Percentiles rank a stretch among this genome's conserved stretches.
Evolutionary conservation across 2,888 invertebrate genomes (phyloP).

Genomic region (Choreutis nemorana): DNA sequence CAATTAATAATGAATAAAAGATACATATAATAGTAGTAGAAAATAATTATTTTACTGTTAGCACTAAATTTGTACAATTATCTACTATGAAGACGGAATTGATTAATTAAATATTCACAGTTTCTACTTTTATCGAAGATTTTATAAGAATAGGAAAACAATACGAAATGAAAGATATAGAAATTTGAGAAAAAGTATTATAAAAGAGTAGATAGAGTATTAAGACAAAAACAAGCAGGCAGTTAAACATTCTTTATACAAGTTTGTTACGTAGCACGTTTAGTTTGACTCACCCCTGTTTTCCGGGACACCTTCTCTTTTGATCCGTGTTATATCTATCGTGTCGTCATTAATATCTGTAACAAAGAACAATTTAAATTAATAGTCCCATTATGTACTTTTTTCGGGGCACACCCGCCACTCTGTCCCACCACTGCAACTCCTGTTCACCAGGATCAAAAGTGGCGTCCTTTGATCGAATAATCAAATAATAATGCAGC

Average conservation of each 20-base stretch:
- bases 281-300: constrained; percentile 50
- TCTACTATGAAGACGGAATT: not conserved
- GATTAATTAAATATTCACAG: too few species aligned
- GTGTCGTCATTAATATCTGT: constrained; percentile 44
- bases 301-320: constrained; percentile 55
- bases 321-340: constrained; percentile 52
- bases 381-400: too few species aligned
- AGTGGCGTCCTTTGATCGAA: too few species aligned
- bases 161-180: constrained; percentile 6
- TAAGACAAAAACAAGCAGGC: constrained; percentile 11
- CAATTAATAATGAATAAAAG: constrained; percentile 57
- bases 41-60: not conserved
- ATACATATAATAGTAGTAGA: constrained; percentile 13
- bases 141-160: constrained; percentile 3
- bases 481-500: too few species aligned
- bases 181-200: constrained; percentile 10
- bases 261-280: constrained; percentile 2
- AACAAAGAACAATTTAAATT: too few species aligned
- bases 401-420: too few species aligned
- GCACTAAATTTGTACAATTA: not conserved
- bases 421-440: too few species aligned
- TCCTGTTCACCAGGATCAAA: too few species aligned
- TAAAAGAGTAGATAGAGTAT: constrained; percentile 10
- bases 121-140: too few species aligned
- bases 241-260: constrained; percentile 11